A percentile compares a stretch with the other conserved stretches of the same genome.
phyloP scores from a whole-genome alignment of 2,888 invertebrate species.

The Amphimallon solstitiale region DNA sequence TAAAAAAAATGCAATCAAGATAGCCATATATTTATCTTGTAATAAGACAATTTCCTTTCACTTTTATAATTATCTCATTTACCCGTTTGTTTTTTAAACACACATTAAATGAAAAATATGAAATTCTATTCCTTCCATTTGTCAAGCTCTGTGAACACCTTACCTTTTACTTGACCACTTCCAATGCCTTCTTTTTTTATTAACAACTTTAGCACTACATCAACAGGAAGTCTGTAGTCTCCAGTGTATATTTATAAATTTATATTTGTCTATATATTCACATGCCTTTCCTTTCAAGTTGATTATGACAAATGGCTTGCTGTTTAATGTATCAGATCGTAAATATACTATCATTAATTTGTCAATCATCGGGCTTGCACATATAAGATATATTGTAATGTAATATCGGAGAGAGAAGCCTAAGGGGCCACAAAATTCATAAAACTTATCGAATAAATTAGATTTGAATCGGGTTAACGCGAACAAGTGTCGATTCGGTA shows the following conservation, averaged over 20 bases:
- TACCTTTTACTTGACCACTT: too few species aligned
- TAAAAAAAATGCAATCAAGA: too few species aligned
- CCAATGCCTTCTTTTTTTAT: too few species aligned
- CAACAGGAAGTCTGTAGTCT: conserved; percentile 13
- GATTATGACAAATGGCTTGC: conserved; percentile 29
- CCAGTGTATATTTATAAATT: background rate
- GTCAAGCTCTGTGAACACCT: too few species aligned
- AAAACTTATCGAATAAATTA: conserved; percentile 16
- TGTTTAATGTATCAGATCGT: conserved; percentile 24
- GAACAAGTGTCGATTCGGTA: background rate
- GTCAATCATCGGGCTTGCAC: conserved; percentile 9
- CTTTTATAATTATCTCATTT: too few species aligned
- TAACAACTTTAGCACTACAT: too few species aligned
- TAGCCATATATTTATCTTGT: too few species aligned
- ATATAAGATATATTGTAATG: background rate
- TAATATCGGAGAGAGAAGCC: background rate
- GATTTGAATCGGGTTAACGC: conserved; percentile 6
- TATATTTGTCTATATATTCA: conserved; percentile 2
- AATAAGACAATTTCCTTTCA: too few species aligned
- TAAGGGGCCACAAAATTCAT: background rate
- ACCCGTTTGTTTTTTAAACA: too few species aligned
- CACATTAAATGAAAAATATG: too few species aligned
- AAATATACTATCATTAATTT: conserved; percentile 28
- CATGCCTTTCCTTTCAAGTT: conserved; percentile 9
- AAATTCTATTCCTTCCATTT: too few species aligned